phyloP scores from a whole-genome alignment of 2,888 invertebrate species.

The Cataglyphis cursor region DNA sequence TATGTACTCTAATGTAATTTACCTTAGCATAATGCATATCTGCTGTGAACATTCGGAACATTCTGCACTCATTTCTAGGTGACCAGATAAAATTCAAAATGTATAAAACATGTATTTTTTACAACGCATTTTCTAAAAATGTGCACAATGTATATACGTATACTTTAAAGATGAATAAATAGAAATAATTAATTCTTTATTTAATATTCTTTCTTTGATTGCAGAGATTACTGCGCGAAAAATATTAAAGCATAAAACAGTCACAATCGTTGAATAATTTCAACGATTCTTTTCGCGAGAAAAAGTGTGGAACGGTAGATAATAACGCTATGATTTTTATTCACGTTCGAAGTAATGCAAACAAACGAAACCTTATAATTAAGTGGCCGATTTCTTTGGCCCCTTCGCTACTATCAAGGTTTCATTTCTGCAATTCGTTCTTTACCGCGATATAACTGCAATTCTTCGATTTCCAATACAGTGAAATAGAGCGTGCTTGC shows the following conservation, averaged over 20 bases:
- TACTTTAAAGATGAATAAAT: background rate
- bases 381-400: conserved; percentile 36
- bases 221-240: background rate
- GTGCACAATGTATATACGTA: background rate
- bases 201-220: background rate
- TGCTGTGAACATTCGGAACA: conserved; percentile 40
- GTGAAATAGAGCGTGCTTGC: conserved; percentile 50
- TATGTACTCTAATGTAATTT: conserved; percentile 49
- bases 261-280: background rate
- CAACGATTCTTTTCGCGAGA: background rate
- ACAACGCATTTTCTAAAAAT: background rate
- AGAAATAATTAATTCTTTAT: background rate
- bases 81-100: background rate
- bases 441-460: conserved; percentile 22
- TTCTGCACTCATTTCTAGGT: background rate
- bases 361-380: conserved; percentile 50
- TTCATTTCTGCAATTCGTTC: conserved; percentile 39
- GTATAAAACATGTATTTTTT: conserved; percentile 9
- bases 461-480: conserved; percentile 58
- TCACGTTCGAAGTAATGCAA: conserved; percentile 41
- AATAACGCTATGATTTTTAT: conserved; percentile 20
- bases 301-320: background rate
- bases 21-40: conserved; percentile 47
- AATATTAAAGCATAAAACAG: background rate
- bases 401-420: conserved; percentile 13